These are phyloP conservation scores for Philaenus spumarius DNA, from an alignment of 1,140 invertebrate genomes.

Conservation along the genomic window DNA sequence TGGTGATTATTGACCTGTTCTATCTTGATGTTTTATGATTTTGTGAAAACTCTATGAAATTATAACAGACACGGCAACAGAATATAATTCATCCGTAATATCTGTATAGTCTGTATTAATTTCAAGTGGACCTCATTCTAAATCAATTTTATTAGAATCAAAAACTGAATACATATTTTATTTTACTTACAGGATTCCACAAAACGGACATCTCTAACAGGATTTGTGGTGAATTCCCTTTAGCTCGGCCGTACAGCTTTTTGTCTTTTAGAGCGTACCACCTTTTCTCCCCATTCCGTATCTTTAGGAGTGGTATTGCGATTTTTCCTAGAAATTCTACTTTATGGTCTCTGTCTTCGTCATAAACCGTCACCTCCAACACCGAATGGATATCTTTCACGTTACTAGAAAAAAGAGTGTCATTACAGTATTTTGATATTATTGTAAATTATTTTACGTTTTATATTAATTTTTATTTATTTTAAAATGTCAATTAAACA, in stretches of 20 bases:
- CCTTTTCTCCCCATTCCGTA: conserved; percentile 84
- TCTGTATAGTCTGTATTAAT: too few relatives aligned
- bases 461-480: background rate
- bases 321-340: conserved; percentile 96
- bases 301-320: conserved; percentile 78
- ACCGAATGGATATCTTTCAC: conserved; percentile 96
- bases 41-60: too few relatives aligned
- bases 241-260: conserved; percentile 79
- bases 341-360: conserved; percentile 97
- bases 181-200: conserved; percentile 82
- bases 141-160: too few relatives aligned
- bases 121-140: too few relatives aligned
- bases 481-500: too few relatives aligned
- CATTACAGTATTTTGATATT: background rate
- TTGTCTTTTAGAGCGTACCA: conserved; percentile 98
- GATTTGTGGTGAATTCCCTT: conserved; percentile 87
- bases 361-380: conserved; percentile 95
- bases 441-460: background rate
- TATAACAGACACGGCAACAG: too few relatives aligned
- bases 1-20: too few relatives aligned
- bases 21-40: too few relatives aligned
- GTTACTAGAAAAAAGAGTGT: conserved; percentile 52
- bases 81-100: too few relatives aligned
- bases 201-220: conserved; percentile 85
- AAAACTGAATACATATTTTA: too few relatives aligned